Conservation (phyloP, 2,888 invertebrate genomes). For the Byasa hedistus region DNA sequence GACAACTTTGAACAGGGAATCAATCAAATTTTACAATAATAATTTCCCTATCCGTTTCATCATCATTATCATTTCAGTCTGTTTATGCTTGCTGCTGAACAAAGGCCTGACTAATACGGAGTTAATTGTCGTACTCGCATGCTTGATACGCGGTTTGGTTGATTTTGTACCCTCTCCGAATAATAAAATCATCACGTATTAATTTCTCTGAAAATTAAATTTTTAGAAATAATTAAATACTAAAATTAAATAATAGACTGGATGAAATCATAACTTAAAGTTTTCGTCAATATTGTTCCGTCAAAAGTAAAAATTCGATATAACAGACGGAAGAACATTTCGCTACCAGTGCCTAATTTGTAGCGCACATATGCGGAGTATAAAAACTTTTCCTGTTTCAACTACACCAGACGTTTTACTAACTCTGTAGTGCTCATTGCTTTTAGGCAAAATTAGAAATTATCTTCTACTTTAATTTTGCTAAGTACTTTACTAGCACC, state of each 20-base stretch:
- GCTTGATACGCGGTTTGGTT: too few species aligned
- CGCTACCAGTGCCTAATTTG: constrained; percentile 25
- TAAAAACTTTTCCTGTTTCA: constrained; percentile 29
- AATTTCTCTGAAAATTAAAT: too few species aligned
- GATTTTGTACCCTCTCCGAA: too few species aligned
- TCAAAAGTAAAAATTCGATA: constrained; percentile 22
- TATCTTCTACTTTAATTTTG: constrained; percentile 22
- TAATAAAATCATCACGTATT: too few species aligned
- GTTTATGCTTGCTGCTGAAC: too few species aligned
- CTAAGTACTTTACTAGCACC: constrained; percentile 12
- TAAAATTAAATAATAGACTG: neutral
- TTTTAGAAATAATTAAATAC: too few species aligned
- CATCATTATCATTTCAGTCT: too few species aligned
- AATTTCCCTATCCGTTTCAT: too few species aligned
- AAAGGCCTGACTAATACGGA: too few species aligned
- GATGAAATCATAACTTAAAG: neutral
- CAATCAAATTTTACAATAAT: constrained; percentile 55
- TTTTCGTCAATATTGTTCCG: neutral
- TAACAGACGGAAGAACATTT: constrained; percentile 22
- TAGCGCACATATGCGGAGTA: constrained; percentile 20
- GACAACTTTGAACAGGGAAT: constrained; percentile 59
- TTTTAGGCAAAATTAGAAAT: constrained; percentile 26
- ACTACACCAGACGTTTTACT: constrained; percentile 23
- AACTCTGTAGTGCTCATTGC: constrained; percentile 26
- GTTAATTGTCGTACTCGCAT: too few species aligned